Percentiles rank a stretch among this genome's conserved stretches.
Evolutionary conservation across 2,113 vertebrate genomes (phyloP).

Genomic region (Rhagologus leucostigma): DNA sequence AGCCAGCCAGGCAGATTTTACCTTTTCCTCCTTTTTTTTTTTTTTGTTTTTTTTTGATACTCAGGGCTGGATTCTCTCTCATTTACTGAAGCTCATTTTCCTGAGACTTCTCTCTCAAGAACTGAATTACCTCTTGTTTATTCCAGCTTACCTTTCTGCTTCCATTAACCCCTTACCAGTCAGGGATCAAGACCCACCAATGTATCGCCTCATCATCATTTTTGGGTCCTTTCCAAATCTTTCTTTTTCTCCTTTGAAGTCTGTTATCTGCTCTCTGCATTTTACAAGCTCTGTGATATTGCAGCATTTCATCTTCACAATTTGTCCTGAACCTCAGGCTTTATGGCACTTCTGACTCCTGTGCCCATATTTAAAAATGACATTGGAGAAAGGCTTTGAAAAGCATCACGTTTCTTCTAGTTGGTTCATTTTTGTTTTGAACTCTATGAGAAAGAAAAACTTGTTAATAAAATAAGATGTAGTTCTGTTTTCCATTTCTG

Average conservation of each 20-base stretch:
- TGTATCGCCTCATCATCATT: neutral
- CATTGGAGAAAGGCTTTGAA: neutral
- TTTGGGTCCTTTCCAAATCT: neutral
- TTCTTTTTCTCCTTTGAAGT: neutral
- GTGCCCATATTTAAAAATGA: neutral
- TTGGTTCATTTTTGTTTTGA: neutral
- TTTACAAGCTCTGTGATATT: neutral
- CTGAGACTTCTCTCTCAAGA: neutral
- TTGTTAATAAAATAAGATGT: neutral
- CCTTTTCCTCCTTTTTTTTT: neutral
- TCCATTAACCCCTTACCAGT: neutral
- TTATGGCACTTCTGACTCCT: neutral
- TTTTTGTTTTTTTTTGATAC: neutral
- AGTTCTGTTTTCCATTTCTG: neutral
- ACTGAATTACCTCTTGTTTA: neutral
- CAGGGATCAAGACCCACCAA: neutral
- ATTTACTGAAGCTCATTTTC: neutral
- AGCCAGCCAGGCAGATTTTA: neutral
- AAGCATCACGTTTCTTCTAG: neutral
- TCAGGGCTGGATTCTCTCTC: neutral
- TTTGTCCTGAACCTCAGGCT: neutral
- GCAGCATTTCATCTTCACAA: neutral
- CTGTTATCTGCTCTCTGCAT: neutral
- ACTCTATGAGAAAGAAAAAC: neutral
- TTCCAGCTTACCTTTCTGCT: neutral